Conservation (phyloP, 2,888 invertebrate species). For the Keiferia lycopersicella region DNA sequence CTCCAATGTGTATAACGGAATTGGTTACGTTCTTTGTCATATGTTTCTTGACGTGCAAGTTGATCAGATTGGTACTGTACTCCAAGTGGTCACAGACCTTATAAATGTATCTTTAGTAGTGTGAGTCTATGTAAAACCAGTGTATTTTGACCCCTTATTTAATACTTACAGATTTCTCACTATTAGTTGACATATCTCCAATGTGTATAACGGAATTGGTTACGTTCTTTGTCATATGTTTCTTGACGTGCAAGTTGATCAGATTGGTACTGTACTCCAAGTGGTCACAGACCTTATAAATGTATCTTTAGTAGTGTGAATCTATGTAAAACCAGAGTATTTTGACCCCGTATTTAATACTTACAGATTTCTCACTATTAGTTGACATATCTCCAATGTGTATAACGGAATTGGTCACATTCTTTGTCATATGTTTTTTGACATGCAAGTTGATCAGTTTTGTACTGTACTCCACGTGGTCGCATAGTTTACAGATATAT, state of each 20-base stretch:
- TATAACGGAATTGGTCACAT: conserved; percentile 43
- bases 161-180: conserved; percentile 36
- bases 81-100: conserved; percentile 56
- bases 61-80: conserved; percentile 44
- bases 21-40: conserved; percentile 37
- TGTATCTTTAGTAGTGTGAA: conserved; percentile 54
- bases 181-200: conserved; percentile 38
- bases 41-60: conserved; percentile 50
- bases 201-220: conserved; percentile 52
- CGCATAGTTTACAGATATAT: conserved; percentile 59
- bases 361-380: conserved; percentile 36
- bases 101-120: conserved; percentile 58
- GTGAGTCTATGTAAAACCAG: conserved; percentile 38
- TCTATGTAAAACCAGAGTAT: conserved; percentile 38
- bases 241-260: conserved; percentile 47
- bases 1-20: conserved; percentile 54
- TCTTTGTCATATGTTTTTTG: conserved; percentile 42
- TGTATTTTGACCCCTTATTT: neutral
- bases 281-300: conserved; percentile 58
- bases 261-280: conserved; percentile 45
- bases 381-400: conserved; percentile 48
- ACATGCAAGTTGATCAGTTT: conserved; percentile 50
- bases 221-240: conserved; percentile 43
- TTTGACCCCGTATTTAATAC: neutral
- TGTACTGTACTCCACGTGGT: conserved; percentile 46